Evolutionary conservation across 2,888 invertebrate species (phyloP), one percentile per base, ranked within the genome.

Genomic region (Congeria kusceri): DNA sequence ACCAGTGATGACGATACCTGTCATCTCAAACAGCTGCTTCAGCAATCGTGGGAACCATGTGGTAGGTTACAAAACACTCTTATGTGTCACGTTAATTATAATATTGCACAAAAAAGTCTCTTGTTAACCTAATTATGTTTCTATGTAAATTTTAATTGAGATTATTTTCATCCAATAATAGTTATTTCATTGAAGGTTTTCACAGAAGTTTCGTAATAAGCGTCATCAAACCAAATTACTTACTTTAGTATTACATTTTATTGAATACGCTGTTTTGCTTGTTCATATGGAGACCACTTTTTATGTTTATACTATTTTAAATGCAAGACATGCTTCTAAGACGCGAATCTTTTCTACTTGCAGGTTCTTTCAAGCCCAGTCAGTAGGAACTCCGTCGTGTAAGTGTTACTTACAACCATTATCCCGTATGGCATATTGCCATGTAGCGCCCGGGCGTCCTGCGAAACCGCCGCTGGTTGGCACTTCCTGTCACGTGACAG

Each of bases 391-490:
- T 84, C 76, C 83, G 72, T 70, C 79, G 83, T 90, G 89, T 89
- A 88, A 87, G 88, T 81, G 84, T 77, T 82, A 83, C 87, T 87
- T 88, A 87, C 88, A 84, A 76, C 68, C 77, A 72, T 75, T 61
- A 58, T 79, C 69, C 47, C 75, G 91, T 91, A 91, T 88, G 91
- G 89, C 91, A 91, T 90, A 91, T 91, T 91, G 91, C 87, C 91
- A 91, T 89, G 82, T 63, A 66, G 63, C 57, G 63, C 65, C 63
- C 56, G 53, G 46, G 63, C 59, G 74, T 67, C 47, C 62, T 58
- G 32, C 25, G 69, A 46, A 70, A 47, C 57, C 58, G 66, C 75
- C 61, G 83, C 80, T 72, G 83, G 80, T 58, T 80, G 65, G 79
- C 68, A 63, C 28, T 59, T 46, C 20, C 53, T 20, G 53, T 53